Conservation (phyloP, 1,140 invertebrate genomes). For the Drosophila rufa region DNA sequence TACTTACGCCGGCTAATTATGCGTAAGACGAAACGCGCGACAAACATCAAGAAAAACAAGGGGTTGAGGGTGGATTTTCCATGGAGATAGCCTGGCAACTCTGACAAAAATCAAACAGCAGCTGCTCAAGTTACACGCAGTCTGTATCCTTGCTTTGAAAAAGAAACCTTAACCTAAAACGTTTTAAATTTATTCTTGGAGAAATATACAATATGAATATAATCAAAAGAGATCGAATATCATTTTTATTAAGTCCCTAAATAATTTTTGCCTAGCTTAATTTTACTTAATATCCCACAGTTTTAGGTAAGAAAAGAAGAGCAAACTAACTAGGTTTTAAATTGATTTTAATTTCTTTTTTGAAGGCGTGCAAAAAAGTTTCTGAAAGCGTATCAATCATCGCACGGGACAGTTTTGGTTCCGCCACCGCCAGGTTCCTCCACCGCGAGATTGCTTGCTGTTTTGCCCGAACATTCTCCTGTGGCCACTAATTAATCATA, state of each 20-base stretch:
- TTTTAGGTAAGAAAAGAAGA: not conserved
- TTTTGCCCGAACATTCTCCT: conserved; percentile 8
- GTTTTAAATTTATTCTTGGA: too few species aligned
- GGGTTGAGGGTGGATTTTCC: not conserved
- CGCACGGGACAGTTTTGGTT: not conserved
- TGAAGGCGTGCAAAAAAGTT: not conserved
- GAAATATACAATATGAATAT: not conserved
- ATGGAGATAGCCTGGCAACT: conserved; percentile 8
- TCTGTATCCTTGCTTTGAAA: not conserved
- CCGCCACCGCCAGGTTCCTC: not conserved
- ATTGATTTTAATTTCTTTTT: conserved; percentile 14
- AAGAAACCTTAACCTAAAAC: not conserved
- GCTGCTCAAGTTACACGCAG: conserved; percentile 26
- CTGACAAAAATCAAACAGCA: conserved; percentile 11
- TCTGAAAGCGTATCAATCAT: conserved; percentile 26
- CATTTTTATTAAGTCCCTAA: not conserved
- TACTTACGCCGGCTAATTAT: conserved; percentile 66
- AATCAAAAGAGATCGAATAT: not conserved
- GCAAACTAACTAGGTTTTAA: not conserved
- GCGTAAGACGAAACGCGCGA: conserved; percentile 41
- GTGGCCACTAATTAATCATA: conserved; percentile 71
- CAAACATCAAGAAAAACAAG: conserved; percentile 14
- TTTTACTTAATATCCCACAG: not conserved
- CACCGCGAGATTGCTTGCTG: not conserved
- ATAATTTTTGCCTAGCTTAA: not conserved